phyloP scores from a whole-genome alignment of 2,113 vertebrate genomes.

The Clinocottus analis region DNA sequence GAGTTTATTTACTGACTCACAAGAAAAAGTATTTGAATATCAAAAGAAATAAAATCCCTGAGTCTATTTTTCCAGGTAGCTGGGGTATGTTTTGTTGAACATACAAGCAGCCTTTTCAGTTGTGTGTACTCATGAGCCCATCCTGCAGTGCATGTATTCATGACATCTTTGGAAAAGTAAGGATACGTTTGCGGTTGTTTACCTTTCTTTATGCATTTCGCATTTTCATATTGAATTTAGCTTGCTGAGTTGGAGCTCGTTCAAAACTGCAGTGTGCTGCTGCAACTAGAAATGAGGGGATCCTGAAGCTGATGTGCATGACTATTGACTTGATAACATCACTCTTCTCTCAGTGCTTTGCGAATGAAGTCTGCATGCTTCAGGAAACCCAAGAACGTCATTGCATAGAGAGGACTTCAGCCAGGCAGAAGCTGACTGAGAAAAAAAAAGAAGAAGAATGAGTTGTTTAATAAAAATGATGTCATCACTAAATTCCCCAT shows the following conservation, averaged over 20 bases:
- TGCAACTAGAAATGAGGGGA: conserved; percentile 46
- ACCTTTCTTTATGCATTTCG: conserved; percentile 62
- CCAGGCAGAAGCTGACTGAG: conserved; percentile 20
- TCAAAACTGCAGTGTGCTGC: conserved; percentile 59
- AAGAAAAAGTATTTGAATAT: conserved; percentile 63
- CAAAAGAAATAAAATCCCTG: conserved; percentile 42
- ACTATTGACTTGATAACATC: conserved; percentile 71
- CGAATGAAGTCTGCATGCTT: conserved; percentile 52
- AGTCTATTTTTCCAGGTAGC: conserved; percentile 42
- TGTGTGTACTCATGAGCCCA: conserved; percentile 21
- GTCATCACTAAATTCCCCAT: conserved; percentile 28
- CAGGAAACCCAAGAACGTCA: conserved; percentile 25
- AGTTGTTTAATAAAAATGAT: conserved; percentile 40
- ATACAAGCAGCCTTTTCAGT: conserved; percentile 39
- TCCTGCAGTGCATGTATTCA: conserved; percentile 24
- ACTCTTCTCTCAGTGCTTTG: conserved; percentile 53
- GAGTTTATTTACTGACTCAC: conserved; percentile 62
- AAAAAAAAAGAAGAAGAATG: not conserved
- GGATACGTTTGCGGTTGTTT: conserved; percentile 60
- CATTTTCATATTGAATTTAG: conserved; percentile 75
- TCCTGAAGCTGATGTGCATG: conserved; percentile 67
- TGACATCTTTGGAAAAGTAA: conserved; percentile 51
- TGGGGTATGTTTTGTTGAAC: conserved; percentile 47
- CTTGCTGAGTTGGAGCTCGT: conserved; percentile 70
- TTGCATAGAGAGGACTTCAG: conserved; percentile 30